phyloP scores from a whole-genome alignment of 2,888 invertebrate genomes.

The Mycalesis mineus region DNA sequence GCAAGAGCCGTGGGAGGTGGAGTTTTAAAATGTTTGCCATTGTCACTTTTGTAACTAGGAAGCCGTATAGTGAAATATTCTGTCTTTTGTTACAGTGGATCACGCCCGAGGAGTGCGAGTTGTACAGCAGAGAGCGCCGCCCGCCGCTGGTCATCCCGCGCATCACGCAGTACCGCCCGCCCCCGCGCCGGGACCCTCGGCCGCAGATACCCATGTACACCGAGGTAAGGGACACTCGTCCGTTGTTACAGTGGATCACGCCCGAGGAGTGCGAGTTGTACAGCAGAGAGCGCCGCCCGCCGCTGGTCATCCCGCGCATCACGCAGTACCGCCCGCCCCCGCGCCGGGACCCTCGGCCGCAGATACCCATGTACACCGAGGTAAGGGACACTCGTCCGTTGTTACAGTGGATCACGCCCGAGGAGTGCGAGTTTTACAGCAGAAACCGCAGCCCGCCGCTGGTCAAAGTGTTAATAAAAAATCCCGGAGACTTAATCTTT shows the following conservation, averaged over 20 bases:
- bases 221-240: conserved; percentile 28
- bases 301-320: conserved; percentile 67
- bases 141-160: conserved; percentile 72
- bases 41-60: too few species aligned
- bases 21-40: too few species aligned
- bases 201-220: conserved; percentile 33
- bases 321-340: conserved; percentile 63
- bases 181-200: conserved; percentile 47
- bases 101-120: conserved; percentile 69
- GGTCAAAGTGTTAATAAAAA: too few species aligned
- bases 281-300: too few species aligned
- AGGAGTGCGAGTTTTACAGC: too few species aligned
- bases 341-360: conserved; percentile 43
- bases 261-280: conserved; percentile 29
- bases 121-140: conserved; percentile 64
- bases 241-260: too few species aligned
- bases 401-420: too few species aligned
- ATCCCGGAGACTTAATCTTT: too few species aligned
- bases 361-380: conserved; percentile 33
- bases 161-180: conserved; percentile 64
- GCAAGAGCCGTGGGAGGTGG: too few species aligned
- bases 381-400: conserved; percentile 15
- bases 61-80: too few species aligned
- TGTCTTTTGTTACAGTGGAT: conserved; percentile 66
- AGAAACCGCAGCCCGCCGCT: too few species aligned